These are phyloP conservation scores for Petrocephalus sullivani DNA, from an alignment of 2,797 vertebrate species.

Conservation along the genomic window DNA sequence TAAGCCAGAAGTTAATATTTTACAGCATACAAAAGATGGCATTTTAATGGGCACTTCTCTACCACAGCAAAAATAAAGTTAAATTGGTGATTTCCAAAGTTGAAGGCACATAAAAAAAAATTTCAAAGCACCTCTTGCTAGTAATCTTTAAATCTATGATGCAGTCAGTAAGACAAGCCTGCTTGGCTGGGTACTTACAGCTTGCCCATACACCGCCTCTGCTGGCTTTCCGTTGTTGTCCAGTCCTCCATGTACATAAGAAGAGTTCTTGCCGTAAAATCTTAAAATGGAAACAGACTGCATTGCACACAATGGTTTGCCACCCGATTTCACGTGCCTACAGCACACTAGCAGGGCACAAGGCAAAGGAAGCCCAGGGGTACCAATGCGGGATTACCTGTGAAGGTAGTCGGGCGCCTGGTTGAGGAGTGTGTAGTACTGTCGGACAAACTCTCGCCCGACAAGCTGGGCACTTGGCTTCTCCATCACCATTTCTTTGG, in stretches of 20 bases:
- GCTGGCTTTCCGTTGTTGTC: constrained; percentile 89
- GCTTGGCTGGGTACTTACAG: constrained; percentile 65
- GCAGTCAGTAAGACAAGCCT: not conserved
- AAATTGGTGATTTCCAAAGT: not conserved
- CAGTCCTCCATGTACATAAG: constrained; percentile 92
- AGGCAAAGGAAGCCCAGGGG: not conserved
- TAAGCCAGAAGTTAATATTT: not conserved
- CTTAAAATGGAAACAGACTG: constrained; percentile 46
- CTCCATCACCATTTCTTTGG: constrained; percentile 99
- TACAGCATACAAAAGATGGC: not conserved
- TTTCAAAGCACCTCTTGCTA: not conserved
- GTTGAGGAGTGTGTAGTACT: constrained; percentile 97
- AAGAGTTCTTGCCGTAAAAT: constrained; percentile 98
- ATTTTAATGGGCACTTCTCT: not conserved
- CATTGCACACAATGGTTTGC: not conserved
- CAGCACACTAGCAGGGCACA: not conserved
- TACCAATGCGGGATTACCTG: constrained; percentile 58
- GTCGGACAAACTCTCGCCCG: constrained; percentile 99
- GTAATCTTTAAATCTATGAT: not conserved
- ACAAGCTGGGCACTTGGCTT: constrained; percentile 99
- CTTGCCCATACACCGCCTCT: constrained; percentile 90
- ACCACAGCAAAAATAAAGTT: not conserved
- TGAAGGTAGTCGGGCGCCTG: constrained; percentile 97
- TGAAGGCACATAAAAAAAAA: not conserved
- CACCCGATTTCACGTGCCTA: not conserved